Conservation (phyloP, 1,140 invertebrate genomes). For the Drosophila nebulosa region DNA sequence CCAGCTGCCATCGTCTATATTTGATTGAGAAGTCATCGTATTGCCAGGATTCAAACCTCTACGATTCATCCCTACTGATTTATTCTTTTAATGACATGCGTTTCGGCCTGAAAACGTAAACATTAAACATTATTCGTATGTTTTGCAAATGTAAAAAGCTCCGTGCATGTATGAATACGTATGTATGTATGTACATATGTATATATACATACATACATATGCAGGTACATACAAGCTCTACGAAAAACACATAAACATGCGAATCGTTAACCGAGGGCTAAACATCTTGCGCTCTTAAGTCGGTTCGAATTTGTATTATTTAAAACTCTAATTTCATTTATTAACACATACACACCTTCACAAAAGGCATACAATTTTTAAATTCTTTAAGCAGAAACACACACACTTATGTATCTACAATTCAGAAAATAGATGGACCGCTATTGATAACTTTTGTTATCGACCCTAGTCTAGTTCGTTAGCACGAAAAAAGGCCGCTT, state of each 20-base stretch:
- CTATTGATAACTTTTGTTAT: constrained; percentile 49
- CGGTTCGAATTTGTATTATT: not conserved
- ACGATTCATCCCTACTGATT: constrained; percentile 75
- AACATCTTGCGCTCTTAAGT: not conserved
- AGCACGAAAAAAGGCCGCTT: constrained; percentile 4
- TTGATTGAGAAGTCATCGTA: constrained; percentile 76
- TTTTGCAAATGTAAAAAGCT: too few species aligned
- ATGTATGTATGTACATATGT: constrained; percentile 27
- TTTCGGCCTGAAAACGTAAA: constrained; percentile 36
- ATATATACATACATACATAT: constrained; percentile 41
- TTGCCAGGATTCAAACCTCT: constrained; percentile 75
- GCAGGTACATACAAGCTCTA: constrained; percentile 43
- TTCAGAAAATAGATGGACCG: constrained; percentile 61
- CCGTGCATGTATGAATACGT: constrained; percentile 23
- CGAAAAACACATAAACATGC: constrained; percentile 49
- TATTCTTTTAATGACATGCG: constrained; percentile 49
- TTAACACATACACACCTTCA: constrained; percentile 39
- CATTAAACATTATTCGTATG: constrained; percentile 15
- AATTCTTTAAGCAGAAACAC: constrained; percentile 60
- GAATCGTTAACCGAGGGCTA: constrained; percentile 3
- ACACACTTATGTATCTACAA: constrained; percentile 66
- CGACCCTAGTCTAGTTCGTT: constrained; percentile 35
- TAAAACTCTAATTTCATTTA: not conserved
- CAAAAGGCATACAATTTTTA: constrained; percentile 55
- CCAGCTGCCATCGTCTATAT: constrained; percentile 76